Evolutionary conservation across 2,113 vertebrate species (phyloP).

Genomic region (Colistium nudipinnis): DNA sequence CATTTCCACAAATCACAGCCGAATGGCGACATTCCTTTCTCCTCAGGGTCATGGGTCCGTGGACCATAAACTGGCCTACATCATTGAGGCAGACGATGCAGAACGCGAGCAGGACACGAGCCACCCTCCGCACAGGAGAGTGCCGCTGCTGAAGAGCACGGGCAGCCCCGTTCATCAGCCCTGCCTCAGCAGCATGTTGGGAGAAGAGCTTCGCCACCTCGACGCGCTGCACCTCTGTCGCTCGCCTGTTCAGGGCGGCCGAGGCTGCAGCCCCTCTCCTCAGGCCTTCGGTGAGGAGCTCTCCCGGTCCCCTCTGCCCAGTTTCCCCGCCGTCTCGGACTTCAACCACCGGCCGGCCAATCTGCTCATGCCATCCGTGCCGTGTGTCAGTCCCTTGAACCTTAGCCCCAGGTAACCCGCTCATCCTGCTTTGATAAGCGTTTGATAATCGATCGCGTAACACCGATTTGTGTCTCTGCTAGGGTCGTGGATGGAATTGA

Average conservation of each 20-base stretch:
- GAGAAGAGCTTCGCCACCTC: conserved; percentile 87
- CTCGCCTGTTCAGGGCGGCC: conserved; percentile 80
- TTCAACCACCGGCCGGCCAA: conserved; percentile 79
- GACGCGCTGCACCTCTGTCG: conserved; percentile 81
- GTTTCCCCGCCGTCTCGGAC: conserved; percentile 35
- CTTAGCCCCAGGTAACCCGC: conserved; percentile 89
- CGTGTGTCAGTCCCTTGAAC: conserved; percentile 83
- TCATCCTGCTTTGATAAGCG: neutral
- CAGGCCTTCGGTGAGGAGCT: conserved; percentile 68
- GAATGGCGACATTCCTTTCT: neutral
- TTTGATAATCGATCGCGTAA: too few relatives aligned
- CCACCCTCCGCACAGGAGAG: conserved; percentile 67
- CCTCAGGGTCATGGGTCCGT: conserved; percentile 77
- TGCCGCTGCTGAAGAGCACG: conserved; percentile 82
- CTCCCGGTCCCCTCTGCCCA: conserved; percentile 6
- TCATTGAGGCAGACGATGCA: conserved; percentile 81
- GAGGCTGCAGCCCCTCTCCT: conserved; percentile 80
- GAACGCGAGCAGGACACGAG: conserved; percentile 73
- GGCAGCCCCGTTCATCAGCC: conserved; percentile 80
- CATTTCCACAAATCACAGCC: neutral
- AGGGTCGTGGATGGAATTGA: conserved; percentile 96
- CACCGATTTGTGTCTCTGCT: conserved; percentile 31
- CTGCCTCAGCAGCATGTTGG: conserved; percentile 85
- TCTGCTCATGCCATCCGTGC: conserved; percentile 87
- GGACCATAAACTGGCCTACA: conserved; percentile 84